Evolutionary conservation across 2,888 invertebrate genomes (phyloP).

Genomic region (Brachypalpus laphriformis): DNA sequence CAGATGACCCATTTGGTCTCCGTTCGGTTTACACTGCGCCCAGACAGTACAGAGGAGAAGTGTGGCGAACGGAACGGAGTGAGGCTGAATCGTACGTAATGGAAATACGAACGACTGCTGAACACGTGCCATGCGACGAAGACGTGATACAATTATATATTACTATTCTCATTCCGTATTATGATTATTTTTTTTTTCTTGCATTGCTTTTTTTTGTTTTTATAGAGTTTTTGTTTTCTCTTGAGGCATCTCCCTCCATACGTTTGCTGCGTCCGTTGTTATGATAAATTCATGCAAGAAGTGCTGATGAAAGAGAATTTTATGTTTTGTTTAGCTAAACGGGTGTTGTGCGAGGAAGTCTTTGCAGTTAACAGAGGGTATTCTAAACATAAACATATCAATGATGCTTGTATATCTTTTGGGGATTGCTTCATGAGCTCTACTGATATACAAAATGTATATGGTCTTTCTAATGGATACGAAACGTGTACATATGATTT

Average conservation of each 20-base stretch:
- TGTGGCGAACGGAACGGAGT: not conserved
- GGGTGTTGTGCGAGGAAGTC: not conserved
- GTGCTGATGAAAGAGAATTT: constrained; percentile 36
- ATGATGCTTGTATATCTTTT: not conserved
- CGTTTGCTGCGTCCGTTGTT: not conserved
- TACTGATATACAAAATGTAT: not conserved
- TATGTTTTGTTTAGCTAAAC: constrained; percentile 29
- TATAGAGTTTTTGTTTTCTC: constrained; percentile 10
- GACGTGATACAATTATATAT: constrained; percentile 55
- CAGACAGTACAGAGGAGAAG: constrained; percentile 16
- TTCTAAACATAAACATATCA: constrained; percentile 43
- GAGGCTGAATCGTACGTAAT: not conserved
- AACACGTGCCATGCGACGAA: constrained; percentile 41
- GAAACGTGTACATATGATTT: not conserved
- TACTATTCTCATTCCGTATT: constrained; percentile 6
- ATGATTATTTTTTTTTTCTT: not conserved
- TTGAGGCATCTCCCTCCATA: not conserved
- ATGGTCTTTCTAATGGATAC: too few species aligned
- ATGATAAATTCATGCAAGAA: constrained; percentile 13
- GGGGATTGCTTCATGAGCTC: not conserved
- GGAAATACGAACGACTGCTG: not conserved
- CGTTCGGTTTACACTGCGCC: constrained; percentile 14
- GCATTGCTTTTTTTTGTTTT: not conserved
- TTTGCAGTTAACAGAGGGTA: not conserved
- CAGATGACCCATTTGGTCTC: constrained; percentile 53